phyloP scores from a whole-genome alignment of 2,797 vertebrate genomes.

The Tokudaia muenninki region DNA sequence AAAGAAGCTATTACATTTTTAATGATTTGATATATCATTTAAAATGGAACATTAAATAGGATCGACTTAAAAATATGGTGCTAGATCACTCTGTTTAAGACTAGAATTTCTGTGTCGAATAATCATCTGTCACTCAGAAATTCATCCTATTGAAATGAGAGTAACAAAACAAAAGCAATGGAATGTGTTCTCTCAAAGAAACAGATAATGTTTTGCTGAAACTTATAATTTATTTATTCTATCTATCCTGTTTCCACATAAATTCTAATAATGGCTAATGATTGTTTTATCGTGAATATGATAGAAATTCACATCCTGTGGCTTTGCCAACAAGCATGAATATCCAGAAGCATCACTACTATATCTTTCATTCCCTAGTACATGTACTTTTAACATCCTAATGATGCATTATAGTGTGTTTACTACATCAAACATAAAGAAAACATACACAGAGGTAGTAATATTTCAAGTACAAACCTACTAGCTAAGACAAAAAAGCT shows the following conservation, averaged over 20 bases:
- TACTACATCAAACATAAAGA: constrained; percentile 66
- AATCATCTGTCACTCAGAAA: constrained; percentile 89
- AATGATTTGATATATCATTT: constrained; percentile 89
- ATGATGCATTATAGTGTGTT: constrained; percentile 65
- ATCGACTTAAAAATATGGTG: constrained; percentile 87
- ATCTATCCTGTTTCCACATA: constrained; percentile 72
- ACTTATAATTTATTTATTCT: constrained; percentile 70
- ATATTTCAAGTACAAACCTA: constrained; percentile 80
- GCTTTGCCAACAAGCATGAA: constrained; percentile 79
- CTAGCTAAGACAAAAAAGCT: constrained; percentile 69
- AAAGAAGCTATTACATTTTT: constrained; percentile 90
- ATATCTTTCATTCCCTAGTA: constrained; percentile 68
- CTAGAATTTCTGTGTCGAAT: constrained; percentile 89
- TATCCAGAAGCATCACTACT: constrained; percentile 34
- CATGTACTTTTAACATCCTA: constrained; percentile 70
- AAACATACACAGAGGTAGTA: constrained; percentile 65
- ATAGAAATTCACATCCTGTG: constrained; percentile 67
- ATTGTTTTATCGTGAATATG: constrained; percentile 76
- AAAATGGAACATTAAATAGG: constrained; percentile 85
- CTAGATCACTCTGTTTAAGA: constrained; percentile 88
- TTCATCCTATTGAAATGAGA: constrained; percentile 82
- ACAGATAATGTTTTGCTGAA: constrained; percentile 74
- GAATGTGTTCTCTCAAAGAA: constrained; percentile 77
- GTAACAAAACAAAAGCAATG: constrained; percentile 82
- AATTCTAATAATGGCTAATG: constrained; percentile 83